Conservation (phyloP, 2,888 invertebrate species). For the Halictus ligatus region DNA sequence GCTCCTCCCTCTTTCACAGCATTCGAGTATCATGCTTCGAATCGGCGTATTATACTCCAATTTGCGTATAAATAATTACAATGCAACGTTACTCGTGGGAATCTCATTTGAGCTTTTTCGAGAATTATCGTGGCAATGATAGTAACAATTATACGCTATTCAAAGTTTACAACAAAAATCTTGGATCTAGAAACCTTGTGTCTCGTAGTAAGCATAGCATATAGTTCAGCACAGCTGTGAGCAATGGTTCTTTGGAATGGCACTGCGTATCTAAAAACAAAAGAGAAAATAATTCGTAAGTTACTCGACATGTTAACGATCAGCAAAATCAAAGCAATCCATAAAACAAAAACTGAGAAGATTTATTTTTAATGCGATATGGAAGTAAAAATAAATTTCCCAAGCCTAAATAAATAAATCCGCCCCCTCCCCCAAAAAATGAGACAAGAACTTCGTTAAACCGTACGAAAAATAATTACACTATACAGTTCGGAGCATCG, state of each 20-base stretch:
- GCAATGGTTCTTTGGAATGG: slow-evolving; percentile 79
- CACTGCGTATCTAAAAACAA: slow-evolving; percentile 77
- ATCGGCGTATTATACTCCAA: slow-evolving; percentile 27
- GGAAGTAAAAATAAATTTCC: not conserved
- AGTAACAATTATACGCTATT: slow-evolving; percentile 50
- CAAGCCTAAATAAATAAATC: not conserved
- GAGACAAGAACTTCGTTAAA: not conserved
- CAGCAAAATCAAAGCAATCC: not conserved
- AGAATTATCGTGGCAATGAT: slow-evolving; percentile 37
- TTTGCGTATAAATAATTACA: slow-evolving; percentile 37
- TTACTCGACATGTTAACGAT: not conserved
- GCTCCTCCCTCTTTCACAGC: slow-evolving; percentile 39
- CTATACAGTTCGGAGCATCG: not conserved
- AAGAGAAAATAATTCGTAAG: not conserved
- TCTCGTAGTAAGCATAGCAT: slow-evolving; percentile 63
- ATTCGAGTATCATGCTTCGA: slow-evolving; percentile 54
- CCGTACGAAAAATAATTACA: not conserved
- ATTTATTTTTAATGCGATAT: not conserved
- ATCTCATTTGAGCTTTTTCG: slow-evolving; percentile 56
- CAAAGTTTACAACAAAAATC: slow-evolving; percentile 54
- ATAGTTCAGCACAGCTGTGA: slow-evolving; percentile 77
- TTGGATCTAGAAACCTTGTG: slow-evolving; percentile 62
- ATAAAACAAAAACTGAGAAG: not conserved
- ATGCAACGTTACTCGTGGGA: slow-evolving; percentile 47
- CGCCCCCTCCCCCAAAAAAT: no score